Conservation (phyloP, 2,888 invertebrate species). For the Thecophora atra region DNA sequence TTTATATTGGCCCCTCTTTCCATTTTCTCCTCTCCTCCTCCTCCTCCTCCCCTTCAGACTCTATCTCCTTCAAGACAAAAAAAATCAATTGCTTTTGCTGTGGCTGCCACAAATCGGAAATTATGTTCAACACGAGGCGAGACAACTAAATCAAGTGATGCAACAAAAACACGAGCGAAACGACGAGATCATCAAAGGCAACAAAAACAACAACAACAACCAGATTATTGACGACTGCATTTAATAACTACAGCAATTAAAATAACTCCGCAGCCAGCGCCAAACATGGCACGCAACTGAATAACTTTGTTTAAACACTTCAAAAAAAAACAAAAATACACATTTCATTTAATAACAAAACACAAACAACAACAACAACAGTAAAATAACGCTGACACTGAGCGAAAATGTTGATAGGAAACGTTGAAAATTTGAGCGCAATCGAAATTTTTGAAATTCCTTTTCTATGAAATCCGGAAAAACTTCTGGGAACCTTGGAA, state of each 20-base stretch:
- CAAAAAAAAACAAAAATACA: neutral
- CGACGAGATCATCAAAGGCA: constrained; percentile 18
- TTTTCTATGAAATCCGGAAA: too few relatives aligned
- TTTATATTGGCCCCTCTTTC: neutral
- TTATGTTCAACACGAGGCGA: constrained; percentile 30
- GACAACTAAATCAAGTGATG: constrained; percentile 35
- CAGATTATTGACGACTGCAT: neutral
- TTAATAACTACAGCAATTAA: constrained; percentile 25
- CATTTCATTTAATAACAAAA: neutral
- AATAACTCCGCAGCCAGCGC: constrained; percentile 9
- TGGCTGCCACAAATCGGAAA: constrained; percentile 27
- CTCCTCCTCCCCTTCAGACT: too few relatives aligned
- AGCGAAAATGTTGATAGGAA: neutral
- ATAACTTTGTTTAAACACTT: constrained; percentile 22
- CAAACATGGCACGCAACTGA: constrained; percentile 19
- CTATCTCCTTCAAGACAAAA: too few relatives aligned
- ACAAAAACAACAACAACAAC: constrained; percentile 1
- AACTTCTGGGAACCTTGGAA: too few relatives aligned
- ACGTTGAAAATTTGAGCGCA: neutral
- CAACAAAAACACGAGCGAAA: neutral
- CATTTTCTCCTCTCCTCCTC: neutral
- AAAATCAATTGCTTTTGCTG: constrained; percentile 19
- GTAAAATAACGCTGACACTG: neutral
- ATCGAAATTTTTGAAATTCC: too few relatives aligned
- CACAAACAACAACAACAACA: neutral